Percentiles rank a stretch among this genome's conserved stretches.
Conservation (phyloP, 2,113 vertebrate genomes). For the Anoura caudifer region DNA sequence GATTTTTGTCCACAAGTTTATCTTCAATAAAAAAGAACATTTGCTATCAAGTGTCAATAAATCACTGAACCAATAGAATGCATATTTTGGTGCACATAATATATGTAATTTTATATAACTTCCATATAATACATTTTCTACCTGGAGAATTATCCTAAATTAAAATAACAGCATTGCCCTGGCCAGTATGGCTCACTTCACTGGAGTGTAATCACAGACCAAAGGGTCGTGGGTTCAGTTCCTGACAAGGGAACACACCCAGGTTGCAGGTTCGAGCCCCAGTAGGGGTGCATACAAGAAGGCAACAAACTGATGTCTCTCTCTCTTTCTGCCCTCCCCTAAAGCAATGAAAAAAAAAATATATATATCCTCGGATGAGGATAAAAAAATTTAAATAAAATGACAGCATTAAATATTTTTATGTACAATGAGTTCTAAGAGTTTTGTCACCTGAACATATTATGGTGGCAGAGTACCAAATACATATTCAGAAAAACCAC, state of each 20-base stretch:
- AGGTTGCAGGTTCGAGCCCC: too few relatives aligned
- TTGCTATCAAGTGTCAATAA: slow-evolving; percentile 13
- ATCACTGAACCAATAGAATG: background rate
- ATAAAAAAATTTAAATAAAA: background rate
- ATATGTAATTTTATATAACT: background rate
- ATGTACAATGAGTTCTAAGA: background rate
- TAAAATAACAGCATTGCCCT: background rate
- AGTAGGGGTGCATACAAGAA: too few relatives aligned
- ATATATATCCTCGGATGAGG: too few relatives aligned
- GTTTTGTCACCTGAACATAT: background rate
- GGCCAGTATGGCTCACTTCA: too few relatives aligned
- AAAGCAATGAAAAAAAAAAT: too few relatives aligned
- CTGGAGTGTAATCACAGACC: too few relatives aligned
- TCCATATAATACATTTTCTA: background rate
- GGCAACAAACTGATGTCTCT: too few relatives aligned
- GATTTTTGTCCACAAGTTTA: background rate
- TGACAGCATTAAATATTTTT: background rate
- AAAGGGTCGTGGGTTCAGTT: too few relatives aligned
- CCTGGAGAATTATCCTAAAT: background rate
- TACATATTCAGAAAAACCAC: background rate
- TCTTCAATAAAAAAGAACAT: background rate
- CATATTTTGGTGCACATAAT: background rate
- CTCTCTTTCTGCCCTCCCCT: too few relatives aligned
- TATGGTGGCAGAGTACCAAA: background rate
- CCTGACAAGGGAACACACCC: too few relatives aligned